phyloP scores from a whole-genome alignment of 2,113 vertebrate species.

The Martes martes region DNA sequence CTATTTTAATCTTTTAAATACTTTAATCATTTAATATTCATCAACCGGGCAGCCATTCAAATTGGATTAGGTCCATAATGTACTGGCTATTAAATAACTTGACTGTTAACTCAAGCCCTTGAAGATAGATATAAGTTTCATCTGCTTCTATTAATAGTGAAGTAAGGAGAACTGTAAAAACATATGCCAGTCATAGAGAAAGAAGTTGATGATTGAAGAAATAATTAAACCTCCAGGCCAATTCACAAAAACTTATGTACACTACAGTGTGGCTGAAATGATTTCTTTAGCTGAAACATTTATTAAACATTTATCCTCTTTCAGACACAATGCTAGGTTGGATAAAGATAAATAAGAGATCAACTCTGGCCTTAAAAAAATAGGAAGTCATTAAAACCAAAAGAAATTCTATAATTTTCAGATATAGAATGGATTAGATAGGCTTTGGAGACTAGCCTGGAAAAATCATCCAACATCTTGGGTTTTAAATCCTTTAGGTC shows the following conservation, averaged over 20 bases:
- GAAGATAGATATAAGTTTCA: neutral
- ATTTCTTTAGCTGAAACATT: neutral
- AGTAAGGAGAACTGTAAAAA: slow-evolving; percentile 10
- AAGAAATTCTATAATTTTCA: neutral
- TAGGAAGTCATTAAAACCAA: neutral
- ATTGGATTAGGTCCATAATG: neutral
- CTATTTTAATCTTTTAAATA: neutral
- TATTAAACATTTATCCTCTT: neutral
- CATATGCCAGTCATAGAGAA: neutral
- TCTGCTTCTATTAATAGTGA: neutral
- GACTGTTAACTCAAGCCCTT: neutral
- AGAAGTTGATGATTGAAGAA: neutral
- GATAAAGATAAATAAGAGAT: neutral
- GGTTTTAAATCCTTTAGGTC: neutral
- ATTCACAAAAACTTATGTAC: neutral
- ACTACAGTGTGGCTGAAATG: neutral
- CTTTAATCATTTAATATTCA: slow-evolving; percentile 18
- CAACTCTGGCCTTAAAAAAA: neutral
- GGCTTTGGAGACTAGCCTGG: neutral
- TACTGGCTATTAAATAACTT: neutral
- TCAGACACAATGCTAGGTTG: neutral
- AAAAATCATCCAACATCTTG: neutral
- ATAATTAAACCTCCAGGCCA: neutral
- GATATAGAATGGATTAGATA: neutral
- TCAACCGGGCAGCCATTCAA: neutral